These are phyloP conservation scores for Pyrgilauda ruficollis DNA, from an alignment of 2,113 vertebrate genomes.

Conservation along the genomic window DNA sequence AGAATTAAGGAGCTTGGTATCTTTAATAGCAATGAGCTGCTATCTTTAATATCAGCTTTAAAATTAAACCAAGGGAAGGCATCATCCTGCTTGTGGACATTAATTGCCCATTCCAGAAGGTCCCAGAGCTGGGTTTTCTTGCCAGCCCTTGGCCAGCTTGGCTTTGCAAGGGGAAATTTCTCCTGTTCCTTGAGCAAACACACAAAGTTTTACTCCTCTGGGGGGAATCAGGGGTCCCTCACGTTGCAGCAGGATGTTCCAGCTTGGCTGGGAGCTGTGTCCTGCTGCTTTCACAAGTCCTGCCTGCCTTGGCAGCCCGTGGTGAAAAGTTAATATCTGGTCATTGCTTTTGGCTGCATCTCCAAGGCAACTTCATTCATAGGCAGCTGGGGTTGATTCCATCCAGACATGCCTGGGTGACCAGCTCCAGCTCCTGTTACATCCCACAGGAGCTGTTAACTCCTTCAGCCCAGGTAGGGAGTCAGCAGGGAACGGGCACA, in stretches of 20 bases:
- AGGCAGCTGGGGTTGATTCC: background rate
- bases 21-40: background rate
- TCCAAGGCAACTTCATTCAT: conserved; percentile 60
- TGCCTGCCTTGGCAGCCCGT: conserved; percentile 26
- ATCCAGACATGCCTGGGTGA: conserved; percentile 54
- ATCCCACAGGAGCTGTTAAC: conserved; percentile 33
- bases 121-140: background rate
- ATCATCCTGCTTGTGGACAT: background rate
- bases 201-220: background rate
- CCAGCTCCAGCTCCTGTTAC: conserved; percentile 39
- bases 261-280: background rate
- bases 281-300: background rate
- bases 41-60: background rate
- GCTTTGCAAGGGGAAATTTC: background rate
- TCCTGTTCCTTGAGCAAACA: background rate
- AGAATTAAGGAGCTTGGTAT: background rate
- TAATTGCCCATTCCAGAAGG: background rate
- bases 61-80: background rate
- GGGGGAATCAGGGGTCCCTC: background rate
- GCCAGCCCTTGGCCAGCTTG: background rate
- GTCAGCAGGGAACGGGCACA: background rate
- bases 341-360: conserved; percentile 60
- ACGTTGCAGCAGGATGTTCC: fast-evolving
- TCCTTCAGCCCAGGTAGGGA: background rate
- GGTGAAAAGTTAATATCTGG: conserved; percentile 59